Percentiles rank a stretch among this genome's conserved stretches.
Evolutionary conservation across 2,797 vertebrate genomes (phyloP).

Genomic region (Cichlasoma orientale): DNA sequence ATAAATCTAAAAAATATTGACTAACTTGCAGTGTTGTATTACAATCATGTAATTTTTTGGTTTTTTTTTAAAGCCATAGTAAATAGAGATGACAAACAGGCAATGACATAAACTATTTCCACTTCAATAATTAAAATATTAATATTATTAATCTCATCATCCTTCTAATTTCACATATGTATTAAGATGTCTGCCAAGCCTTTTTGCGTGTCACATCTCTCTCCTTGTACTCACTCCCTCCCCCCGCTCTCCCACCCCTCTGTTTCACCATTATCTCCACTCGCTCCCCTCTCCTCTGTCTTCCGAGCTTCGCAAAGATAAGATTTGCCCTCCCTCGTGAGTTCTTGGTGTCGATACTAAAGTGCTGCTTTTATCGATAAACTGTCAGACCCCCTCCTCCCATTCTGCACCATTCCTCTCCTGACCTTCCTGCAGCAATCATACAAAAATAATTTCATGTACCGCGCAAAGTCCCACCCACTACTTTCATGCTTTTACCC

Average conservation of each 20-base stretch:
- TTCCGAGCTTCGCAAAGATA: constrained; percentile 76
- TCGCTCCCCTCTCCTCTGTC: constrained; percentile 59
- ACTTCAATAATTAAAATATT: no score
- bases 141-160: constrained; percentile 7
- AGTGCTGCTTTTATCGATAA: constrained; percentile 75
- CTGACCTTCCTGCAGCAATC: constrained; percentile 65
- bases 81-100: no score
- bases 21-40: no score
- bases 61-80: no score
- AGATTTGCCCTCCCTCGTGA: constrained; percentile 71
- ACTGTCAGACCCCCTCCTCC: constrained; percentile 69
- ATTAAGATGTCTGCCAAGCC: constrained; percentile 63
- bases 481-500: rapidly evolving
- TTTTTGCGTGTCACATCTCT: constrained; percentile 60
- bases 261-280: constrained; percentile 56
- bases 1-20: no score
- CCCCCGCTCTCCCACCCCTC: constrained; percentile 18
- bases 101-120: no score
- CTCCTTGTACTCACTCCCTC: background rate
- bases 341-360: constrained; percentile 77
- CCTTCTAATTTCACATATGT: constrained; percentile 51
- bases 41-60: no score
- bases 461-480: background rate
- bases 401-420: constrained; percentile 19
- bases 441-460: background rate